Evolutionary conservation across 2,888 invertebrate species (phyloP).

Genomic region (Allolobophora icterica): DNA sequence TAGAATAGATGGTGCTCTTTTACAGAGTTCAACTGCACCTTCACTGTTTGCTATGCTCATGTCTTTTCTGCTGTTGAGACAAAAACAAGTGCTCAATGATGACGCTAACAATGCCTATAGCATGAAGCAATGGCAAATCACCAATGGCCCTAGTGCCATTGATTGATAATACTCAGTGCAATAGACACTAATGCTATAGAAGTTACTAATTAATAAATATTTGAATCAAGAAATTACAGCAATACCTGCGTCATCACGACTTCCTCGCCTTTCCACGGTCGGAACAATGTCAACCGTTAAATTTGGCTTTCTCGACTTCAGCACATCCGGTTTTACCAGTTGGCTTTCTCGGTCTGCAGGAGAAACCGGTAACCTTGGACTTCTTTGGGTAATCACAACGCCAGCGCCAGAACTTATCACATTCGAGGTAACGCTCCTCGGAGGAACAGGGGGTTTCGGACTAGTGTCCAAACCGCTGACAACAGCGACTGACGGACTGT

Average conservation of each 20-base stretch:
- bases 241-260: neutral
- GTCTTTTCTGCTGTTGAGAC: no score
- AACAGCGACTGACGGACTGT: neutral
- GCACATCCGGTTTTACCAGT: conserved; percentile 45
- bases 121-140: no score
- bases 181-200: no score
- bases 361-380: conserved; percentile 70
- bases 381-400: neutral
- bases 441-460: conserved; percentile 28
- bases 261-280: neutral
- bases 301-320: conserved; percentile 40
- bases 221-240: neutral
- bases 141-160: no score
- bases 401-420: conserved; percentile 26
- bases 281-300: conserved; percentile 44
- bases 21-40: no score
- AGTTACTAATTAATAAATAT: no score
- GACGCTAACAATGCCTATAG: no score
- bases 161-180: no score
- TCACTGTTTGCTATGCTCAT: no score
- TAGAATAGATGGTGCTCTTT: no score
- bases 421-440: conserved; percentile 10
- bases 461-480: neutral
- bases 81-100: no score
- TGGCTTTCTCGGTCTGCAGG: conserved; percentile 66